Evolutionary conservation across 2,113 vertebrate species (phyloP), one percentile per base, ranked within the genome.

Genomic region (Sardina pilchardus): DNA sequence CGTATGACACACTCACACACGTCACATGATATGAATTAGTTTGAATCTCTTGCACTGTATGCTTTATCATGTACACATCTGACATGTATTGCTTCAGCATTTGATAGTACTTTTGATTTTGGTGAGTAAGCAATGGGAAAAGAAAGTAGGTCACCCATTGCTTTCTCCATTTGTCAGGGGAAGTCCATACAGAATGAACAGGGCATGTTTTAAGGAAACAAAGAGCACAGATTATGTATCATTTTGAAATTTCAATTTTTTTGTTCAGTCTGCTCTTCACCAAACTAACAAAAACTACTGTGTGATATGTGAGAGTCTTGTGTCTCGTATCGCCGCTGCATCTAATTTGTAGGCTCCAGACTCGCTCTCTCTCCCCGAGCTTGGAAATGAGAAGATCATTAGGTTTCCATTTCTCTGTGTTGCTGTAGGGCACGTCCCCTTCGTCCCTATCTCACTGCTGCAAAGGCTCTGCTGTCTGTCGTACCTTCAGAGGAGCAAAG

Each of bases 351-450:
- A 30, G 26, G 63, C n/a, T 26, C 26, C 63, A 30, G n/a, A 30
- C 30, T 34, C 63, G 2, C 30, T 71, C 26, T 34, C 26, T 34
- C 63, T 71, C 63, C 63, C 26, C 26, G n/a, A 71, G 63, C 8
- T 71, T 26, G 63, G 63, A 71, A 71, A 71, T 71, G 34, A 71
- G 63, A 71, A 30, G 26, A 71, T 71, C 63, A 71, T 71, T 71
- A 71, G 59, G 63, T 34, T 71, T 71, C 63, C 63, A 71, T 71
- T 34, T 30, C 63, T 71, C n/a, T 30, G n/a, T 71, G 8, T 71
- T 26, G 63, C 63, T 71, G 63, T 30, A 34, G 63, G 63, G 8
- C 63, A 71, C n/a, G 2, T 71, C 12, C 16, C 16, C 48, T 50
- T 3, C 39, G 39, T 56, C 30, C 63, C 10, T 71, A 30, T 71